A percentile compares a stretch with the other conserved stretches of the same genome.
These are phyloP conservation scores for Mesocricetus auratus DNA, from an alignment of 2,113 vertebrate species.

Conservation along the genomic window DNA sequence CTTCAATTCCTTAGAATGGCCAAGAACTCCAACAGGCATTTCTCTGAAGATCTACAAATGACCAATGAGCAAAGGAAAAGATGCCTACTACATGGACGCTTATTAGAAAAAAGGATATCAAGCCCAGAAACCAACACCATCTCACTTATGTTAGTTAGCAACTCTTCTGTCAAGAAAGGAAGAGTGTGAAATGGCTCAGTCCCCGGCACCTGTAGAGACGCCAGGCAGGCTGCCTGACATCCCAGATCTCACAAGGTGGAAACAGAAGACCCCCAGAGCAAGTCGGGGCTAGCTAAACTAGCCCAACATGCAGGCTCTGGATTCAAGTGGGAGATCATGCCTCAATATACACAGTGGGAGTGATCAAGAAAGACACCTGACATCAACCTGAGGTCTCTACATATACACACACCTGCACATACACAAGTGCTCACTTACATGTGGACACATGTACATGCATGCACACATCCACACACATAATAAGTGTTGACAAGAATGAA, in stretches of 20 bases:
- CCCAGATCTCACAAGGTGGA: not conserved
- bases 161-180: not conserved
- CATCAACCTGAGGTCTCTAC: not conserved
- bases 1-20: not conserved
- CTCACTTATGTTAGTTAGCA: not conserved
- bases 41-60: slow-evolving; percentile 2
- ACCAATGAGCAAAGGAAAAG: not conserved
- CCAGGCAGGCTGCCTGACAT: not conserved
- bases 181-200: not conserved
- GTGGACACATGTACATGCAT: not conserved
- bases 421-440: not conserved
- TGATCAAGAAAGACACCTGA: not conserved
- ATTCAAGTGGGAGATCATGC: not conserved
- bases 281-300: not conserved
- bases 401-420: not conserved
- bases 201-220: not conserved
- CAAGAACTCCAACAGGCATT: not conserved
- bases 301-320: not conserved
- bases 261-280: not conserved
- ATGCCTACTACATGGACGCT: not conserved
- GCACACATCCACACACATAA: not conserved
- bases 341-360: not conserved
- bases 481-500: not conserved
- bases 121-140: not conserved
- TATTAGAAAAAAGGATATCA: slow-evolving; percentile 19